Percentiles rank a stretch among this genome's conserved stretches.
Evolutionary conservation across 2,113 vertebrate species (phyloP).

Genomic region (Charadrius vociferus): DNA sequence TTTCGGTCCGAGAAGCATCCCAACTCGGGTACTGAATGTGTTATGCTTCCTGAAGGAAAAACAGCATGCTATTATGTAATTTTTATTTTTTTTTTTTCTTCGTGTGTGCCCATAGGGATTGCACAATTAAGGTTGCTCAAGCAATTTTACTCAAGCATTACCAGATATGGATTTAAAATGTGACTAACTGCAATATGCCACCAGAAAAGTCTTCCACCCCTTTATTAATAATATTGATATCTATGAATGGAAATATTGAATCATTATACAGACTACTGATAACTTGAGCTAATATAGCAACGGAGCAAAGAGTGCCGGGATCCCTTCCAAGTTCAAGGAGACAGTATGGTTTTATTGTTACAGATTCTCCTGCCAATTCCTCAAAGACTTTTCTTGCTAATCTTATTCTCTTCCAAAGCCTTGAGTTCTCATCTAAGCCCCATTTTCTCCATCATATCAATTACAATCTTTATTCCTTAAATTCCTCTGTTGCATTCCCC

Average conservation of each 20-base stretch:
- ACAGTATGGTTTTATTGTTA: not conserved
- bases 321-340: not conserved
- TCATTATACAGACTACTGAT: not conserved
- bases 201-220: not conserved
- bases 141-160: not conserved
- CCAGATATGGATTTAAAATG: not conserved
- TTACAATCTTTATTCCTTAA: not conserved
- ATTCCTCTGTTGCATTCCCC: not conserved
- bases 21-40: not conserved
- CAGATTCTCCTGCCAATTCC: not conserved
- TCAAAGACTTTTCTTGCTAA: not conserved
- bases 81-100: not conserved
- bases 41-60: not conserved
- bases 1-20: not conserved
- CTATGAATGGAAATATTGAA: not conserved
- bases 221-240: not conserved
- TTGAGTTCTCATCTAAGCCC: not conserved
- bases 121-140: not conserved
- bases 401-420: not conserved
- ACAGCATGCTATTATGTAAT: rapidly evolving
- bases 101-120: not conserved
- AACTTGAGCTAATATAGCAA: not conserved
- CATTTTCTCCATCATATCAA: not conserved
- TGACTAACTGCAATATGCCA: not conserved
- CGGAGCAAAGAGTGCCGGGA: not conserved